phyloP scores from a whole-genome alignment of 2,113 vertebrate genomes.

The Gadus chalcogrammus region DNA sequence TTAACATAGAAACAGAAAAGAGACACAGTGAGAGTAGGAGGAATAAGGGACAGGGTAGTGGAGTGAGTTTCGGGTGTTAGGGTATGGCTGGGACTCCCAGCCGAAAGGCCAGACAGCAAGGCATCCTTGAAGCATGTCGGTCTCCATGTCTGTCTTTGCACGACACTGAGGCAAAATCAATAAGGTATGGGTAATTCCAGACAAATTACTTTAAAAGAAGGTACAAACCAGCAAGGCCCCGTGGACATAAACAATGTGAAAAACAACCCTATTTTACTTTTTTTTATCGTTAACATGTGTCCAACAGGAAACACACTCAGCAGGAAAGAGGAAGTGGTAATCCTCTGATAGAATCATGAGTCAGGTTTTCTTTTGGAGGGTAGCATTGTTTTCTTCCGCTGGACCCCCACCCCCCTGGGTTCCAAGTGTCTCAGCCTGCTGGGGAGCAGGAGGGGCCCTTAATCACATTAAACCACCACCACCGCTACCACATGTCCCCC shows the following conservation, averaged over 20 bases:
- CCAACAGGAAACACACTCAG: slow-evolving; percentile 51
- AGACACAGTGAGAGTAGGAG: too few relatives aligned
- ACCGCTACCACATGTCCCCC: slow-evolving; percentile 20
- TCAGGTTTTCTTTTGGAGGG: slow-evolving; percentile 10
- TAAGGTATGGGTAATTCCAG: too few relatives aligned
- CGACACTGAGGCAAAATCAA: slow-evolving; percentile 28
- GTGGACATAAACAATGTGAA: slow-evolving; percentile 29
- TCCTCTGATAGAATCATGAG: slow-evolving; percentile 54
- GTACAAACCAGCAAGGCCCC: slow-evolving; percentile 44
- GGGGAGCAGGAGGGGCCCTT: slow-evolving; percentile 17
- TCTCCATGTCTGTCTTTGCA: too few relatives aligned
- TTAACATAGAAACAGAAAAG: too few relatives aligned
- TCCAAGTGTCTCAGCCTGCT: slow-evolving; percentile 11
- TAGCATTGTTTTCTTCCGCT: slow-evolving; percentile 33
- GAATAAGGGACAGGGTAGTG: too few relatives aligned
- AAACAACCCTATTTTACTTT: too few relatives aligned
- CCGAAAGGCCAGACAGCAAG: too few relatives aligned
- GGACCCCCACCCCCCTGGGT: slow-evolving; percentile 45
- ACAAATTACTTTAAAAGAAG: slow-evolving; percentile 8
- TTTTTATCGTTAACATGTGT: slow-evolving; percentile 35
- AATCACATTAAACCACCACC: slow-evolving; percentile 41
- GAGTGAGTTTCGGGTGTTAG: too few relatives aligned
- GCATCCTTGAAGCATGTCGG: too few relatives aligned
- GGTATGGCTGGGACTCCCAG: too few relatives aligned
- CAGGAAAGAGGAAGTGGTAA: slow-evolving; percentile 68